Evolutionary conservation across 2,888 invertebrate genomes (phyloP), one percentile per base, ranked within the genome.

Genomic region (Ceraclea dissimilis): DNA sequence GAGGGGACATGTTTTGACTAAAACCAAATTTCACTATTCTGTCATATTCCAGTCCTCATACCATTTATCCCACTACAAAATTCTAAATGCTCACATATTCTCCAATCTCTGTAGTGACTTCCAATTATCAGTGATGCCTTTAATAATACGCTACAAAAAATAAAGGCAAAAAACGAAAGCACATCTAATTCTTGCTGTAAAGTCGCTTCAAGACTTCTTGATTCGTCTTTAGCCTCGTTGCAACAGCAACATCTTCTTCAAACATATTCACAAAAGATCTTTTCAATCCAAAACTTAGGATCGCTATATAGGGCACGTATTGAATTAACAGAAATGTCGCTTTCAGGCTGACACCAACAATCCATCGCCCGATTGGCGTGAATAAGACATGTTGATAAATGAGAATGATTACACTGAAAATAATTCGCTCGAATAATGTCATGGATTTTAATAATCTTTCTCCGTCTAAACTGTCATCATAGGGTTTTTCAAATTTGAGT

Each of bases 221-320:
- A 56, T 78, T 78, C 0, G 65, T 63, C 56, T 70, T 71, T 2
- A 73, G 70, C 16, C 65, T 61, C 0, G 69, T 67, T 2, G 72
- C 67, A 54, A 75, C 74, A 0, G 58, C 63, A 0, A 74, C 71
- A 16, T 71, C 71, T 43, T 78, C 77, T 2, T 62, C 66, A 48
- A 79, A 81, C 1, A 85, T 80, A 51, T 82, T 74, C 0, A 86
- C 81, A 51, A 80, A 72, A 0, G 86, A 79, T n/a, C 78, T 69
- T 60, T 74, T 76, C 2, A 79, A 66, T 2, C 88, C 88, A 66
- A 80, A 88, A 46, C 72, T 76, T 65, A 79, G 79, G 69, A 84
- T 83, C 0, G 86, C 86, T 46, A 88, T 64, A 62, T 83, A 83
- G 0, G 90, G 90, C 65, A 82, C 83, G 54, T 83, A 79, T 63